A percentile compares a stretch with the other conserved stretches of the same genome.
phyloP scores from a whole-genome alignment of 2,797 vertebrate species.

The Tenualosa ilisha region DNA sequence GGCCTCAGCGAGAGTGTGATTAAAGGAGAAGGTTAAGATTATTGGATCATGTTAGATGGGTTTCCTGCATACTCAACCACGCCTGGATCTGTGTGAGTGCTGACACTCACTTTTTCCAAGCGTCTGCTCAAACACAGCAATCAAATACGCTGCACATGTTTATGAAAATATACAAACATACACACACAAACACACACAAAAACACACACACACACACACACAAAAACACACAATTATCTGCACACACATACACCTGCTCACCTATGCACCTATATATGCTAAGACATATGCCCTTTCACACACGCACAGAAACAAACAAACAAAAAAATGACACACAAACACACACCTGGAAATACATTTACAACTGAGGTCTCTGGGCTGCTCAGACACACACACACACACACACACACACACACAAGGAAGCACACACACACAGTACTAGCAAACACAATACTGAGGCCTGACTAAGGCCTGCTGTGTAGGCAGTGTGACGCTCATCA shows the following conservation, averaged over 20 bases:
- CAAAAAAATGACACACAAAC: too few species aligned
- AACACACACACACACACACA: conserved; percentile 28
- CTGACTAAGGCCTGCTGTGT: too few species aligned
- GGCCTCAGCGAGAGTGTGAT: conserved; percentile 57
- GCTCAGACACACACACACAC: too few species aligned
- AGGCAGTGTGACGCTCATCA: too few species aligned
- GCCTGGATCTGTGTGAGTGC: conserved; percentile 70
- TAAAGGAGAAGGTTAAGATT: conserved; percentile 67
- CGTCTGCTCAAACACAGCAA: background rate
- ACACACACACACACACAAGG: too few species aligned
- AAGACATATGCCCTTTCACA: too few species aligned
- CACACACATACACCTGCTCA: background rate
- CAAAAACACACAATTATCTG: background rate
- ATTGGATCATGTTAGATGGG: conserved; percentile 64
- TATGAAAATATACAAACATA: conserved; percentile 15
- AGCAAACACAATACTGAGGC: too few species aligned
- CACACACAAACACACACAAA: conserved; percentile 30
- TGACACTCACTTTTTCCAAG: conserved; percentile 59
- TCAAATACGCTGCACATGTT: background rate
- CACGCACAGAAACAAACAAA: too few species aligned
- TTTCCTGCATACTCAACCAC: conserved; percentile 74
- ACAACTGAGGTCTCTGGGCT: too few species aligned
- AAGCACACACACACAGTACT: background rate
- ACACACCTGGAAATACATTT: too few species aligned
- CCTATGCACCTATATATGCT: too few species aligned